Base-by-base conservation (phyloP, 2,797 vertebrate genomes). In the Chrosomus eos region DNA sequence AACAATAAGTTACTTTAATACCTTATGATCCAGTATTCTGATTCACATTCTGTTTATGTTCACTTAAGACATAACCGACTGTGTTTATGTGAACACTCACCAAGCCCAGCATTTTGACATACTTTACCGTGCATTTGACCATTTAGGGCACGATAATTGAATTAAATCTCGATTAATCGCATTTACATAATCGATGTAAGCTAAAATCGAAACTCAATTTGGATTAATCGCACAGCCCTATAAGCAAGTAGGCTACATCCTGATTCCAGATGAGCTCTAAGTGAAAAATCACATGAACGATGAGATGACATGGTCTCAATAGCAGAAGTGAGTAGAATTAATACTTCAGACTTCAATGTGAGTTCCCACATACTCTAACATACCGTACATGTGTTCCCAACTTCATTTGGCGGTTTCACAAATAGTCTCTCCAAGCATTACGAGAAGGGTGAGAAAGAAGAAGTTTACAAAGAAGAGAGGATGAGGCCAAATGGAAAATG, bases 401-500 rank as follows among this genome's bases (percentile, higher is more conserved):
- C 51, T 45, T 58, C 26, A 78, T 31, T 26, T 60, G 51, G 10
- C 38, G 18, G 66, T 71, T 84, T 78, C 51, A n/a, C 75, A 84
- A 84, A 19, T 53, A 38, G 26, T 43, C 45, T 60, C 58, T 83
- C 14, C 5, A n/a, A 67, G 60, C 43, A 80, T 68, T 73, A 53
- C 0, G 4, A 76, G 72, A 53, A 48, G 64, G 38, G 53, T 70
- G 16, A 1, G 21, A 84, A 84, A 84, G 66, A 70, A 58, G 82
- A 84, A 84, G 64, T 79, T 71, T 9, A 60, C 74, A 45, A 60
- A 51, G 21, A 58, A 58, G 18, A 58, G 48, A 83, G 36, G 62
- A 76, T 67, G 64, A 77, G 31, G 58, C 6, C 45, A 31, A 68
- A 68, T 83, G 33, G 48, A 83, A 83, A 83, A 43, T 77, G 82